phyloP scores from a whole-genome alignment of 2,113 vertebrate species.

The Phalacrocorax pelagicus region DNA sequence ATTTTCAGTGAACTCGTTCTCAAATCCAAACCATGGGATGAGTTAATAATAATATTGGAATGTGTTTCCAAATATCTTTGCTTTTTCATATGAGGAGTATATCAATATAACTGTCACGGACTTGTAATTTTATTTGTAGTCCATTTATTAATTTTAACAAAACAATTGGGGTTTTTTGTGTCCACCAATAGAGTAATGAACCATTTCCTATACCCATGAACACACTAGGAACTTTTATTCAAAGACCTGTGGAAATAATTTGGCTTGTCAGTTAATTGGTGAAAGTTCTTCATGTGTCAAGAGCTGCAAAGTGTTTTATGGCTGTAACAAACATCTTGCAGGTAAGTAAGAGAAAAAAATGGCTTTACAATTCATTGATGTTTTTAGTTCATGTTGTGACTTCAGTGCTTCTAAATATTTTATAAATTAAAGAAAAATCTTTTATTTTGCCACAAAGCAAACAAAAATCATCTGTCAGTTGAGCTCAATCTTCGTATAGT shows the following conservation, averaged over 20 bases:
- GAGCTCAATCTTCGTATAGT: background rate
- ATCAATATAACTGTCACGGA: background rate
- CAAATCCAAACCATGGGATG: background rate
- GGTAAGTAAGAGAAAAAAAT: background rate
- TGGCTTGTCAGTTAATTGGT: background rate
- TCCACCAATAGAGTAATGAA: background rate
- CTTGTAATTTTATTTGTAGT: background rate
- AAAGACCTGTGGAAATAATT: background rate
- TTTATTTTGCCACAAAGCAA: background rate
- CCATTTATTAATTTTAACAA: background rate
- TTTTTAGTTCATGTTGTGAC: background rate
- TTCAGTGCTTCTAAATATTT: background rate
- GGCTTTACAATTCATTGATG: background rate
- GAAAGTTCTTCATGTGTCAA: background rate
- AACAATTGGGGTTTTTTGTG: rapidly evolving
- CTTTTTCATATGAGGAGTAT: background rate
- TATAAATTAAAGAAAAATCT: background rate
- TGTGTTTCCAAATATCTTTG: background rate
- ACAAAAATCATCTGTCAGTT: background rate
- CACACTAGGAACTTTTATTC: background rate
- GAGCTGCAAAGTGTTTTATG: background rate
- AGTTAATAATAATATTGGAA: background rate
- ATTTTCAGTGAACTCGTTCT: background rate
- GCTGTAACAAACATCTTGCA: background rate
- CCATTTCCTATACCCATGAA: background rate